A percentile compares a stretch with the other conserved stretches of the same genome.
phyloP scores from a whole-genome alignment of 1,140 invertebrate genomes.

The Scaptomyza graminum region DNA sequence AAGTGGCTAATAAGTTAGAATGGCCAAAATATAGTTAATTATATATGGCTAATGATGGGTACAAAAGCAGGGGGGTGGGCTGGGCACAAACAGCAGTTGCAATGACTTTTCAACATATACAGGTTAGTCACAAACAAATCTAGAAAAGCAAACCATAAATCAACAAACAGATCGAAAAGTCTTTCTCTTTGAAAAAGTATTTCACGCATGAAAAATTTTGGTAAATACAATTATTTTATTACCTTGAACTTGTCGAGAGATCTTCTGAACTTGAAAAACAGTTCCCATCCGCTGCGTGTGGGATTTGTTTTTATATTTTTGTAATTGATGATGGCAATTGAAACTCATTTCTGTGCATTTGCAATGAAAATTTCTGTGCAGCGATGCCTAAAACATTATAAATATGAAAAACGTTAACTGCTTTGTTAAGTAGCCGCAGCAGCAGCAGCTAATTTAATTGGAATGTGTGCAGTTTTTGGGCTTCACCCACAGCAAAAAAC shows the following conservation, averaged over 20 bases:
- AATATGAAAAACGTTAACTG: conserved; percentile 47
- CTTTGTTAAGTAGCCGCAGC: conserved; percentile 58
- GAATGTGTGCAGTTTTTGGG: conserved; percentile 48
- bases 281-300: conserved; percentile 9
- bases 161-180: background rate
- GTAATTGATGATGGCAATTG: conserved; percentile 42
- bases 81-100: background rate
- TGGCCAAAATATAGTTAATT: conserved; percentile 38
- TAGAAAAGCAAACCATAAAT: background rate
- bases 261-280: background rate
- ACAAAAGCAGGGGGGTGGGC: background rate
- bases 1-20: conserved; percentile 53
- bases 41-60: conserved; percentile 16
- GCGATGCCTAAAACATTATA: conserved; percentile 56
- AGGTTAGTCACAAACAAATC: background rate
- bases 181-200: background rate
- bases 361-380: conserved; percentile 51
- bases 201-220: background rate
- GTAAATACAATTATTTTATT: background rate
- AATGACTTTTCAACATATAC: background rate
- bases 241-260: conserved; percentile 28
- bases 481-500: conserved; percentile 50
- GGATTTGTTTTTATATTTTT: background rate
- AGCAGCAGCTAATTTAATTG: conserved; percentile 54
- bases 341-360: conserved; percentile 52